Base-by-base conservation (phyloP, 2,113 vertebrate genomes). In the Heteronetta atricapilla region DNA sequence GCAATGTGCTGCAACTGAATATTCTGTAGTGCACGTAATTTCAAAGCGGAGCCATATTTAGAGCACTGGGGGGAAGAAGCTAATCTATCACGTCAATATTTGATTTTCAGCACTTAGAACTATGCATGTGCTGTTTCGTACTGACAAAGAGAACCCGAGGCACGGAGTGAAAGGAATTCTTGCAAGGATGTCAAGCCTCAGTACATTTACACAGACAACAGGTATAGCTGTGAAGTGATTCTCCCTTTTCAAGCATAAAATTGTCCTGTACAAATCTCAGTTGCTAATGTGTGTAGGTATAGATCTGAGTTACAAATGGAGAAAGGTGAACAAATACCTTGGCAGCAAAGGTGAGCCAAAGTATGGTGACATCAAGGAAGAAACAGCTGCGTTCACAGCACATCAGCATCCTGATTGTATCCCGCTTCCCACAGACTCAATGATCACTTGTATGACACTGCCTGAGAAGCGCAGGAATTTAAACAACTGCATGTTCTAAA, bases 31-130 rank as follows among this genome's bases (percentile, higher is more conserved):
- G 82, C 84, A 85, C 90, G 94, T 96, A 93, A 95, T 94, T 95
- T 95, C 92, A 94, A 94, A 96, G 93, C 82, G 93, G 90, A 90
- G 73, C 93, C 93, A 89, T 89, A 96, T 96, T 93, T 97, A 96
- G 90, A 92, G 93, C 76, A 52, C 48, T 34, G 66, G 8, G 4
- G 12, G 72, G 44, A 42, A 70, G 75, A 87, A 91, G 73, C 66
- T 93, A 95, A 95, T 95, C 88, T 62, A 88, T 67, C 89, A 92
- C 4, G 3, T 82, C 89, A 84, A 50, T 88, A 93, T 93, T 96
- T 96, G 95, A 94, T 94, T 96, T 96, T 93, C 86, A 95, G 62
- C 34, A 59, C 85, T 95, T 78, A 86, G 80, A 90, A 63, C 80
- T 56, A 3, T 86, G 59, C 48, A 63, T 34, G 50, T 94, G 95